Conservation (phyloP, 2,888 invertebrate genomes). For the Cataglyphis albicans region DNA sequence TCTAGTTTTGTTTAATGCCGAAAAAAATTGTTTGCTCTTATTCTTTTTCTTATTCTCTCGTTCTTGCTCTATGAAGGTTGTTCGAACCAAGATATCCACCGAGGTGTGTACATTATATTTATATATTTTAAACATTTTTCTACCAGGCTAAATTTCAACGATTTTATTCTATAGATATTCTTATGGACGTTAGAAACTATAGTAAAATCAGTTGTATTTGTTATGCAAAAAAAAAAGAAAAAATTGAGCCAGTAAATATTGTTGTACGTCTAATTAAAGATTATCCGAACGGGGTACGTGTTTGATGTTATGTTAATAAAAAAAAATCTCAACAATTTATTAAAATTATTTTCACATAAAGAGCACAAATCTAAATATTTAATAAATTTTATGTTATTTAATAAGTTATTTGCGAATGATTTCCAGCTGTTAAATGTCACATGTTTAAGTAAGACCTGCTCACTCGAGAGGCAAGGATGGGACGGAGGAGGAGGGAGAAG, state of each 20-base stretch:
- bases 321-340: neutral
- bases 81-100: neutral
- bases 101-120: neutral
- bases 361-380: neutral
- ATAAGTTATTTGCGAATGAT: neutral
- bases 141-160: neutral
- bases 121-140: neutral
- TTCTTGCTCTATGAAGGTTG: neutral
- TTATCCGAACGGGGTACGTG: neutral
- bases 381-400: neutral
- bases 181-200: neutral
- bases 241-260: neutral
- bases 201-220: neutral
- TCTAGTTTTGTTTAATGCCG: constrained; percentile 1
- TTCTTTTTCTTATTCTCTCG: neutral
- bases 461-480: neutral
- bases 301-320: neutral
- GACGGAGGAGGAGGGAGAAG: neutral
- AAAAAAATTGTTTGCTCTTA: neutral
- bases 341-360: neutral
- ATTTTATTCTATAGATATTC: neutral
- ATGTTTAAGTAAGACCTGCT: neutral
- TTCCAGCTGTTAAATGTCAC: neutral
- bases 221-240: neutral
- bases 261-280: neutral